phyloP scores from a whole-genome alignment of 2,113 vertebrate genomes.

The Aix galericulata region DNA sequence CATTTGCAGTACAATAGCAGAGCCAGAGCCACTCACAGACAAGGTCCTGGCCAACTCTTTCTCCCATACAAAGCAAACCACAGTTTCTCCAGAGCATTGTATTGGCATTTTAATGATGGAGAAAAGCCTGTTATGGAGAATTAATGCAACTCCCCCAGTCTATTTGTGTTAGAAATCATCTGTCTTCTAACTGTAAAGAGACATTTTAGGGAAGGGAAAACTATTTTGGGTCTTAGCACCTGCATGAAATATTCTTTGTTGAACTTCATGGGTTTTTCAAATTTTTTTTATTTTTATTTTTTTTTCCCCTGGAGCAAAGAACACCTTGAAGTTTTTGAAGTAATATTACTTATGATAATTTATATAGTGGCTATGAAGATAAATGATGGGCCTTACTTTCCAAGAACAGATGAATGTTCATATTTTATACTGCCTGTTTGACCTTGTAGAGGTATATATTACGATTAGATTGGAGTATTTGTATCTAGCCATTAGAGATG shows the following conservation, averaged over 20 bases:
- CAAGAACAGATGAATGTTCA: slow-evolving; percentile 33
- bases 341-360: slow-evolving; percentile 21
- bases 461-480: slow-evolving; percentile 1
- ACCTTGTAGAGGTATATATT: slow-evolving; percentile 44
- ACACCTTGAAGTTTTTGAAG: slow-evolving; percentile 28
- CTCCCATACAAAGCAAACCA: rapidly evolving
- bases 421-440: slow-evolving; percentile 46
- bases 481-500: slow-evolving; percentile 4
- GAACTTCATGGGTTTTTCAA: not conserved
- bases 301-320: not conserved
- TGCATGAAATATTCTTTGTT: not conserved
- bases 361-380: slow-evolving; percentile 1
- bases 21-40: not conserved
- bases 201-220: not conserved
- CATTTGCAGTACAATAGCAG: not conserved
- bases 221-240: not conserved
- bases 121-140: not conserved
- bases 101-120: not conserved
- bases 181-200: not conserved
- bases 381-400: slow-evolving; percentile 51
- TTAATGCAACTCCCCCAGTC: not conserved
- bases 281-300: not conserved
- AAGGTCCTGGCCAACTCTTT: rapidly evolving
- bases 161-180: not conserved
- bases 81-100: not conserved